A percentile compares a stretch with the other conserved stretches of the same genome.
Evolutionary conservation across 2,113 vertebrate species (phyloP).

Genomic region (Tachuris rubrigastra): DNA sequence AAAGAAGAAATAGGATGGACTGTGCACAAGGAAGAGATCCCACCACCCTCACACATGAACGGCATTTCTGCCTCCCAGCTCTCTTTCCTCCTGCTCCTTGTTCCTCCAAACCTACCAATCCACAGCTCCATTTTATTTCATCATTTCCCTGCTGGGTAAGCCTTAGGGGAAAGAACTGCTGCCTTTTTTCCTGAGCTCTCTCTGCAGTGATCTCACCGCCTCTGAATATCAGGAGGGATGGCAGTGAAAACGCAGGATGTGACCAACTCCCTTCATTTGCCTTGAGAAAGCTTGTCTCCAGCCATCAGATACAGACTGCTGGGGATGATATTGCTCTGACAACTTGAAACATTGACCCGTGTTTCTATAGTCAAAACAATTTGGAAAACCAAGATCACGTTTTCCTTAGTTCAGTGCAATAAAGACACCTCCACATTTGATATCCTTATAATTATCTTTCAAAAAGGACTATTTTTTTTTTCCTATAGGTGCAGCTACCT

Average conservation of each 20-base stretch:
- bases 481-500: neutral
- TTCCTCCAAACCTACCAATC: neutral
- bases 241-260: neutral
- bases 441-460: neutral
- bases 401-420: neutral
- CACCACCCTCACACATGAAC: neutral
- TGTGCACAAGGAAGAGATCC: neutral
- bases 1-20: neutral
- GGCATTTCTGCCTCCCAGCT: neutral
- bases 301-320: neutral
- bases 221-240: neutral
- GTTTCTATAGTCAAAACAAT: neutral
- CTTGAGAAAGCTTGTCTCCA: neutral
- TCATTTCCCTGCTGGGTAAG: neutral
- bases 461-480: neutral
- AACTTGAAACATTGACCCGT: neutral
- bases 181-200: neutral
- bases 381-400: neutral
- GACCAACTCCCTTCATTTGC: neutral
- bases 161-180: slow-evolving; percentile 14
- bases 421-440: neutral
- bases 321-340: neutral
- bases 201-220: neutral
- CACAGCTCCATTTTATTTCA: neutral
- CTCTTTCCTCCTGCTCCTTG: neutral